Evolutionary conservation across 2,113 vertebrate genomes (phyloP).

Genomic region (Serinus canaria): DNA sequence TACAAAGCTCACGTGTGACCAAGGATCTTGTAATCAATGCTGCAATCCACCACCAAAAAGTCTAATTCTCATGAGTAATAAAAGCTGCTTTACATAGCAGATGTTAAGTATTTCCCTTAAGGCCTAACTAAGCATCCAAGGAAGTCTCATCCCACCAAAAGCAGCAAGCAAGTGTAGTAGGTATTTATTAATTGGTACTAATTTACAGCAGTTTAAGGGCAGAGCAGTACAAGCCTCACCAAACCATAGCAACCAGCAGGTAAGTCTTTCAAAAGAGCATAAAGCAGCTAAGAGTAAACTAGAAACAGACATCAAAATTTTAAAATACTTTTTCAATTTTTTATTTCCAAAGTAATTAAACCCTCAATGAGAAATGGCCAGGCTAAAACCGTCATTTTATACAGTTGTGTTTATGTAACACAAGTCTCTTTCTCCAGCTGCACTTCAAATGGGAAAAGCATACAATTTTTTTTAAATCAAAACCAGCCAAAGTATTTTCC

Average conservation of each 20-base stretch:
- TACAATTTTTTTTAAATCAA: background rate
- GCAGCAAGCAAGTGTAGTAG: background rate
- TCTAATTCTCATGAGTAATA: background rate
- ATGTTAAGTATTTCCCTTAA: background rate
- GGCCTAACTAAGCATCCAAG: background rate
- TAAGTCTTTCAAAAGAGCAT: background rate
- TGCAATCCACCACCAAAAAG: background rate
- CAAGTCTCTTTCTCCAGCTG: background rate
- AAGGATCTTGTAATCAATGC: background rate
- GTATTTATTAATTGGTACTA: background rate
- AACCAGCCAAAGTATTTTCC: slow-evolving; percentile 14
- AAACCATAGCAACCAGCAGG: background rate
- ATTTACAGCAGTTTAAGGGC: background rate
- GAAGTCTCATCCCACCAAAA: background rate
- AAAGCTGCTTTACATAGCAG: background rate
- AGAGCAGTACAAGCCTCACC: background rate
- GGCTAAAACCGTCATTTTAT: background rate
- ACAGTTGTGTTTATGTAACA: background rate
- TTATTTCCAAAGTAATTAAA: background rate
- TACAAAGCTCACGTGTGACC: background rate
- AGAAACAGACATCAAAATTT: background rate
- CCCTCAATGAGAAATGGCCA: background rate
- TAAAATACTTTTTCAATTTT: background rate
- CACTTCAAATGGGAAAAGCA: background rate
- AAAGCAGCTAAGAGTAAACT: background rate